A percentile compares a stretch with the other conserved stretches of the same genome.
Evolutionary conservation across 2,797 vertebrate species (phyloP).

Genomic region (Remorina albescens): DNA sequence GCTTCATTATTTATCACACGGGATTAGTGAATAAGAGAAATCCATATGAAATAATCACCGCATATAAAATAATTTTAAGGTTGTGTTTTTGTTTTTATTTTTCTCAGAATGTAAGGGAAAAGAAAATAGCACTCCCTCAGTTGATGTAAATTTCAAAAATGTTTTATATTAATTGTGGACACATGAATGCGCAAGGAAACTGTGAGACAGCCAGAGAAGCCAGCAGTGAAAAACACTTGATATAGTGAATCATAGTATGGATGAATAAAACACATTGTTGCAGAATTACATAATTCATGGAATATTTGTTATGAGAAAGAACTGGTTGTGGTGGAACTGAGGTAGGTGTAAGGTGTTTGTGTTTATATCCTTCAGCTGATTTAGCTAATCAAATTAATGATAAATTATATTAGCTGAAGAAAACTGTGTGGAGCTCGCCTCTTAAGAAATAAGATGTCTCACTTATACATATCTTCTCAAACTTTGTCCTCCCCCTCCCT

Average conservation of each 20-base stretch:
- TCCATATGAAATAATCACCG: not conserved
- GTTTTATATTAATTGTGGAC: not conserved
- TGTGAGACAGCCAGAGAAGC: slow-evolving; percentile 27
- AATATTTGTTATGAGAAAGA: slow-evolving; percentile 21
- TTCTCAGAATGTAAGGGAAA: not conserved
- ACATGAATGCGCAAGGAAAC: slow-evolving; percentile 7
- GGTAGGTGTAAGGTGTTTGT: slow-evolving; percentile 8
- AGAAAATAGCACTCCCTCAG: not conserved
- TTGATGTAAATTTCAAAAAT: slow-evolving; percentile 1
- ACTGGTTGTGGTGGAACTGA: not conserved
- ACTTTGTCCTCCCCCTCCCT: slow-evolving; percentile 16
- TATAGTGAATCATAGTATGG: slow-evolving; percentile 11
- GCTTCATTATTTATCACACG: not conserved
- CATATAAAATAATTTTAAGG: not conserved
- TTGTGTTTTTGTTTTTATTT: not conserved
- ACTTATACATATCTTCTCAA: slow-evolving; percentile 33
- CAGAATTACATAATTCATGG: slow-evolving; percentile 57
- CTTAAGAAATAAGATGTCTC: slow-evolving; percentile 39
- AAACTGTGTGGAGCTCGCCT: slow-evolving; percentile 16
- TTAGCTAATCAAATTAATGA: slow-evolving; percentile 41
- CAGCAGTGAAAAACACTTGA: slow-evolving; percentile 34
- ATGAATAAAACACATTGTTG: slow-evolving; percentile 19
- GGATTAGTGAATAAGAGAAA: not conserved
- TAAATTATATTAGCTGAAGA: slow-evolving; percentile 36
- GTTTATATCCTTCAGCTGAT: slow-evolving; percentile 17